Conservation (phyloP, 2,113 vertebrate species). For the Sapayoa aenigma region DNA sequence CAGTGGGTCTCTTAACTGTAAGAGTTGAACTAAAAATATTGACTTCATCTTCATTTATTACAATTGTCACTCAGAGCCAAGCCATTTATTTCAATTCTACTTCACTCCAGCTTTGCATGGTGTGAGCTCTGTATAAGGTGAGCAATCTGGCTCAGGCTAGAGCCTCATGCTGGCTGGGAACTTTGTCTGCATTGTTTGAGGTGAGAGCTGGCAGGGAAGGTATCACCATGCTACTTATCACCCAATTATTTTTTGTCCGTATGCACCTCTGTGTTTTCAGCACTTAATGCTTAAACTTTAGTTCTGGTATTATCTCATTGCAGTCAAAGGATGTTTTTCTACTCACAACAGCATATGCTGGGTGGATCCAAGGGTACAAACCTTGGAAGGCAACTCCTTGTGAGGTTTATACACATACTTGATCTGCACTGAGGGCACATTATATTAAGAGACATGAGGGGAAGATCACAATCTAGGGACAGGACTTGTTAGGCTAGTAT, state of each 20-base stretch:
- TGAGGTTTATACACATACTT: not conserved
- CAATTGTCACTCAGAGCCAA: not conserved
- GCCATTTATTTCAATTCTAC: not conserved
- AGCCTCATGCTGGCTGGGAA: not conserved
- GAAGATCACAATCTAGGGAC: not conserved
- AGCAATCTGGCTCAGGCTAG: not conserved
- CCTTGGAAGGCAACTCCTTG: not conserved
- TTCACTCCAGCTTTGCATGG: not conserved
- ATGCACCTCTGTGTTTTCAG: not conserved
- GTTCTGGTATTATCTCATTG: rapidly evolving
- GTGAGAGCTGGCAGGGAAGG: not conserved
- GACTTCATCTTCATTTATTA: not conserved
- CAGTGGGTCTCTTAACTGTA: not conserved
- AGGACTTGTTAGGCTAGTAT: not conserved
- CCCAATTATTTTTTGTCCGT: not conserved
- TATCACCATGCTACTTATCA: not conserved
- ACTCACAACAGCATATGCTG: not conserved
- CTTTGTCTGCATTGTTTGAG: not conserved
- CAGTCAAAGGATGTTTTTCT: not conserved
- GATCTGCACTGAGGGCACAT: not conserved
- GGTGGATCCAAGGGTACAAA: not conserved
- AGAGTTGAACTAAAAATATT: not conserved
- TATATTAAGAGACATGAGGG: not conserved
- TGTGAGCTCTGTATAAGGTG: not conserved
- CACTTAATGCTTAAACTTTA: not conserved